Evolutionary conservation across 2,888 invertebrate genomes (phyloP).

Genomic region (Chydorus sphaericus): DNA sequence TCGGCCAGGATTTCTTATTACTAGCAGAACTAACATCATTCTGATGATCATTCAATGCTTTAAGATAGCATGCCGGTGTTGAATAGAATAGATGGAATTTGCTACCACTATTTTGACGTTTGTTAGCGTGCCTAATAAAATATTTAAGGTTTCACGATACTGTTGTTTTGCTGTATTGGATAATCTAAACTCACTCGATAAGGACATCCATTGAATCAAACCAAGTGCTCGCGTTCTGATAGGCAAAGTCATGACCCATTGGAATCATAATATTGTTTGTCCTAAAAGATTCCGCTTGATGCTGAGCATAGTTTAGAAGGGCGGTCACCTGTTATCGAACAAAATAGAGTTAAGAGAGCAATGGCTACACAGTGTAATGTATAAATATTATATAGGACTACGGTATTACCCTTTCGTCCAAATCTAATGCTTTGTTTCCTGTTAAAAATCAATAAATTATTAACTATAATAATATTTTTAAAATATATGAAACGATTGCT

Average conservation of each 20-base stretch:
- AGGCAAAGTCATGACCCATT: constrained; percentile 87
- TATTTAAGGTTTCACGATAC: background rate
- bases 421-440: no score
- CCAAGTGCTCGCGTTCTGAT: constrained; percentile 50
- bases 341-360: no score
- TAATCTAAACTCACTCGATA: constrained; percentile 48
- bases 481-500: constrained; percentile 39
- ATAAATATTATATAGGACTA: no score
- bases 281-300: no score
- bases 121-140: constrained; percentile 17
- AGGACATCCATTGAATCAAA: constrained; percentile 76
- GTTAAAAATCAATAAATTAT: constrained; percentile 22
- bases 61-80: constrained; percentile 70
- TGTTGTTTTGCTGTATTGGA: background rate
- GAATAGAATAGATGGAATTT: constrained; percentile 45
- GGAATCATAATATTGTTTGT: constrained; percentile 70
- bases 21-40: no score
- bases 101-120: background rate
- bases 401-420: no score
- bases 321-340: no score
- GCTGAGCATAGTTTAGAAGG: no score
- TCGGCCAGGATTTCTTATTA: constrained; percentile 48
- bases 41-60: constrained; percentile 54
- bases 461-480: background rate
- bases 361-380: no score